Evolutionary conservation across 2,888 invertebrate species (phyloP), one percentile per base, ranked within the genome.

Genomic region (Eristalinus aeneus): DNA sequence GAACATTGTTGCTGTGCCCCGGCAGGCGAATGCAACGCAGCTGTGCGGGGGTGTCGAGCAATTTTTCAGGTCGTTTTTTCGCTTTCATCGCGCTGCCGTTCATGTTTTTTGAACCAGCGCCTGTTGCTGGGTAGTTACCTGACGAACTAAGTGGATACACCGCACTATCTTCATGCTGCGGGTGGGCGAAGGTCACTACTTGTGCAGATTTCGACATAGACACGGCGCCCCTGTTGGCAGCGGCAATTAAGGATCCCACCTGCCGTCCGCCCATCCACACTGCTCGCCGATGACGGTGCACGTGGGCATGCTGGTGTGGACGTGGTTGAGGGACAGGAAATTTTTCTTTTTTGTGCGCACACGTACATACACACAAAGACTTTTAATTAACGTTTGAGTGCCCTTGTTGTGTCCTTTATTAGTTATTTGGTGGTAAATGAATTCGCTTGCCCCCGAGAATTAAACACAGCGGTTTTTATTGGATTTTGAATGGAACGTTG

Each of bases 111-210:
- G 11, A 10, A 23, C 12, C 23, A 23, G n/a, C n/a, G 78, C 83
- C 79, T 78, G 78, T 83, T 78, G 83, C 83, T 71, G 78, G 69
- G 46, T 69, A 68, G 53, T 22, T 61, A 76, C 71, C 75, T 78
- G 58, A 22, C 56, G 32, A 68, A 73, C 56, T 73, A 77, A 77
- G 68, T 58, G 77, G 58, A 68, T 68, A 39, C 39, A 39, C 46
- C 46, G 46, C 58, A 58, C 58, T 69, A 61, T 61, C 69, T 61
- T 61, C 16, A 34, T 34, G 46, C 23, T 20, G 11, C 27, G 53
- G 39, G 60, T 23, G 65, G 39, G 31, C 60, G 34, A 68, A 69
- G 58, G 72, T 64, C 68, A 56, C 22, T 32, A 34, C n/a, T 73
- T 23, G 67, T 68, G 34, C 53, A 68, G 63, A 61, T 68, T 77